These are phyloP conservation scores for Semibalanus balanoides DNA, from an alignment of 1,140 invertebrate genomes.

Conservation along the genomic window DNA sequence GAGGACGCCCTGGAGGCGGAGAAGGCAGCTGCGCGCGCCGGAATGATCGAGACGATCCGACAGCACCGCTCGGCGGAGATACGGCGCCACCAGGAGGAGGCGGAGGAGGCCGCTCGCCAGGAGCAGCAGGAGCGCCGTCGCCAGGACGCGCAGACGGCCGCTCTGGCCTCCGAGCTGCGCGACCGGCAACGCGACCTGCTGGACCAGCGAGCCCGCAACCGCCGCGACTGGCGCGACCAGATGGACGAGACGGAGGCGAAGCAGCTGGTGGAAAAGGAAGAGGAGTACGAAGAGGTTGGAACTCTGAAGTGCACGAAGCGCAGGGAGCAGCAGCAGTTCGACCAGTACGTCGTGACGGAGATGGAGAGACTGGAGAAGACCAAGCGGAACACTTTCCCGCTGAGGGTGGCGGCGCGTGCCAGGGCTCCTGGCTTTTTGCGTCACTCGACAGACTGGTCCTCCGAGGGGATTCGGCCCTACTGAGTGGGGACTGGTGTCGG, in stretches of 20 bases:
- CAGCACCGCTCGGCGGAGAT: background rate
- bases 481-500: background rate
- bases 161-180: background rate
- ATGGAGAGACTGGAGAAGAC: background rate
- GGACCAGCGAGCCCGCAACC: background rate
- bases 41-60: background rate
- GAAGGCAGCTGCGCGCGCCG: background rate
- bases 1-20: background rate
- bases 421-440: background rate
- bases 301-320: background rate
- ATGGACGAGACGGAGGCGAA: background rate
- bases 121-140: background rate
- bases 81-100: background rate
- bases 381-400: background rate
- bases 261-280: background rate
- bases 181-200: background rate
- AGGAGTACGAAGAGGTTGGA: background rate
- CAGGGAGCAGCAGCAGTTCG: background rate
- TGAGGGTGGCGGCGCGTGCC: background rate
- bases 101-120: too few relatives aligned
- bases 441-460: background rate
- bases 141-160: background rate
- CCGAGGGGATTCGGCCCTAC: background rate
- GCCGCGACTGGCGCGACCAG: background rate
- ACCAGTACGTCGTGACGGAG: background rate